Conservation (phyloP, 2,797 vertebrate species). For the Trichosurus vulpecula region DNA sequence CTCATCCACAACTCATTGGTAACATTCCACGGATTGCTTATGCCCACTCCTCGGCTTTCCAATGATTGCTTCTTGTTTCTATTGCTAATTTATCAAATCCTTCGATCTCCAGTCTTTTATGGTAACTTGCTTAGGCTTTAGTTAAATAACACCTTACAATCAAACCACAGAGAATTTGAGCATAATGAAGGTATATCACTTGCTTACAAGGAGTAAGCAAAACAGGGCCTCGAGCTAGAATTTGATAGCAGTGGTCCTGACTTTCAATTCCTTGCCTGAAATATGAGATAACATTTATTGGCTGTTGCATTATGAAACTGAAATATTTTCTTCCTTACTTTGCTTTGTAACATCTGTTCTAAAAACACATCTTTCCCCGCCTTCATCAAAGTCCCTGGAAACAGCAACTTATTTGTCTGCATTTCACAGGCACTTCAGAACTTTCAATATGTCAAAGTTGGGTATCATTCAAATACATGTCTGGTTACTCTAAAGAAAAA, state of each 20-base stretch:
- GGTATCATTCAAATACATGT: not conserved
- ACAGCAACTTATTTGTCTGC: constrained; percentile 18
- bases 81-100: not conserved
- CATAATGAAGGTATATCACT: not conserved
- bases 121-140: not conserved
- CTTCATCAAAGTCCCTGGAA: not conserved
- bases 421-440: not conserved
- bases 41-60: not conserved
- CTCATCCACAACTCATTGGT: not conserved
- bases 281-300: constrained; percentile 9
- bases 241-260: not conserved
- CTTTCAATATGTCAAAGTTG: not conserved
- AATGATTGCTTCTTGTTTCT: not conserved
- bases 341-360: constrained; percentile 5
- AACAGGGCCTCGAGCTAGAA: not conserved
- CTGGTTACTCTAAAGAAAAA: constrained; percentile 11
- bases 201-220: not conserved
- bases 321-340: not conserved
- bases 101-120: not conserved
- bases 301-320: not conserved
- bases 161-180: not conserved
- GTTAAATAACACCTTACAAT: not conserved
- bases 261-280: constrained; percentile 10
- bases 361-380: not conserved
- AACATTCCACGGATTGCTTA: not conserved